A percentile compares a stretch with the other conserved stretches of the same genome.
phyloP scores from a whole-genome alignment of 2,888 invertebrate species.

The Leistus spinibarbis region DNA sequence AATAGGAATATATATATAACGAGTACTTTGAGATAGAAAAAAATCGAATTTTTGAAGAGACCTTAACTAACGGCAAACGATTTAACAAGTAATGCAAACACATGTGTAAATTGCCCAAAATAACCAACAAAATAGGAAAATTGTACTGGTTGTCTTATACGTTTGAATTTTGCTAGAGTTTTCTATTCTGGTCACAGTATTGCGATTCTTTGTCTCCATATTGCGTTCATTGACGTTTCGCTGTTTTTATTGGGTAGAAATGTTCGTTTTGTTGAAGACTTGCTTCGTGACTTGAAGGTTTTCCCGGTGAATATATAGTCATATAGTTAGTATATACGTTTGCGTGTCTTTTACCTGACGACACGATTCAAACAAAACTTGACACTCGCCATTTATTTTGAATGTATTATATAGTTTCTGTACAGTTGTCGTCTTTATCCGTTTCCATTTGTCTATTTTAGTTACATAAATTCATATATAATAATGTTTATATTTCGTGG shows the following conservation, averaged over 20 bases:
- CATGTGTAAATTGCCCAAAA: too few relatives aligned
- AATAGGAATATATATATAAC: too few relatives aligned
- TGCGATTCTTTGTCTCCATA: not conserved
- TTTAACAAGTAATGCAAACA: too few relatives aligned
- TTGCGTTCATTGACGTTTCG: not conserved
- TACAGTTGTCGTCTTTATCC: not conserved
- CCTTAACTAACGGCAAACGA: too few relatives aligned
- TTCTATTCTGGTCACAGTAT: not conserved
- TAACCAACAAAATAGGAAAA: too few relatives aligned
- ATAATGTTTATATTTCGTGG: not conserved
- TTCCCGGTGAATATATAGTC: slow-evolving; percentile 5
- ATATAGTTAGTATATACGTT: not conserved
- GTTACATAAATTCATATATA: not conserved
- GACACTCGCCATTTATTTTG: not conserved
- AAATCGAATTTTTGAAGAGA: too few relatives aligned
- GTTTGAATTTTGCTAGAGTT: too few relatives aligned
- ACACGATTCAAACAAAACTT: not conserved
- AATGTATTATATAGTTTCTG: not conserved
- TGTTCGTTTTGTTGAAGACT: not conserved
- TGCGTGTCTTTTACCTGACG: not conserved
- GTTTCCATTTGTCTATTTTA: not conserved
- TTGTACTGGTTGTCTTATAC: too few relatives aligned
- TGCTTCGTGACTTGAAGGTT: slow-evolving; percentile 5
- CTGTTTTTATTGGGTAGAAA: not conserved
- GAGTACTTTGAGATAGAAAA: too few relatives aligned